Percentiles rank a stretch among this genome's conserved stretches.
These are phyloP conservation scores for Hemitrygon akajei DNA, from an alignment of 2,797 vertebrate species.

Conservation along the genomic window DNA sequence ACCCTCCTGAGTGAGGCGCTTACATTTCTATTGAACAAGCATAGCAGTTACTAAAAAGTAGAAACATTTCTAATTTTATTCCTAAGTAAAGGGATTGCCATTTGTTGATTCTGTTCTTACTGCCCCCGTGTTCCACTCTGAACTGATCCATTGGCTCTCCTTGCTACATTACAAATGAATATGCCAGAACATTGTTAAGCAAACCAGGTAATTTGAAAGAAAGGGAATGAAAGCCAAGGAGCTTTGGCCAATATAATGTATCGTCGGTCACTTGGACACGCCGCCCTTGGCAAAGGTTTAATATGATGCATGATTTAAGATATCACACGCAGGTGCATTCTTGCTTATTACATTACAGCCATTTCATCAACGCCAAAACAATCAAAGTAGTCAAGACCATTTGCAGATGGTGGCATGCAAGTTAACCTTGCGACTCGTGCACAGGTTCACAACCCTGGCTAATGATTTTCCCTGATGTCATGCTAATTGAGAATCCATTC, in stretches of 20 bases:
- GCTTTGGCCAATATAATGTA: background rate
- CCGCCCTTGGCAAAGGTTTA: background rate
- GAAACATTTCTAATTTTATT: background rate
- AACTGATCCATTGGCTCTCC: background rate
- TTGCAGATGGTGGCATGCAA: background rate
- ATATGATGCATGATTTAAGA: background rate
- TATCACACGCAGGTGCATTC: background rate
- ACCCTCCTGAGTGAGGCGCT: background rate
- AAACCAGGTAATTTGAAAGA: background rate
- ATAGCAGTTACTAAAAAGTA: too few relatives aligned
- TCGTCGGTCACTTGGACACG: too few relatives aligned
- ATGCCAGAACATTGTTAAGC: background rate
- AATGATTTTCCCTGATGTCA: background rate
- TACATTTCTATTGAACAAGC: background rate
- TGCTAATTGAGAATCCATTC: background rate
- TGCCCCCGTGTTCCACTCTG: background rate
- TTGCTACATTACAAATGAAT: background rate
- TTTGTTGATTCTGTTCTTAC: background rate
- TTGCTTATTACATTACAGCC: background rate
- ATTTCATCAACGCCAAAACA: background rate
- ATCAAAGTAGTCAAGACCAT: background rate
- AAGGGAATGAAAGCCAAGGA: background rate
- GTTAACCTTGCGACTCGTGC: background rate
- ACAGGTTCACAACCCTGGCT: background rate
- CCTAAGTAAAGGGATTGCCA: background rate